Conservation (phyloP, 2,888 invertebrate species). For the Nymphalis c-album region DNA sequence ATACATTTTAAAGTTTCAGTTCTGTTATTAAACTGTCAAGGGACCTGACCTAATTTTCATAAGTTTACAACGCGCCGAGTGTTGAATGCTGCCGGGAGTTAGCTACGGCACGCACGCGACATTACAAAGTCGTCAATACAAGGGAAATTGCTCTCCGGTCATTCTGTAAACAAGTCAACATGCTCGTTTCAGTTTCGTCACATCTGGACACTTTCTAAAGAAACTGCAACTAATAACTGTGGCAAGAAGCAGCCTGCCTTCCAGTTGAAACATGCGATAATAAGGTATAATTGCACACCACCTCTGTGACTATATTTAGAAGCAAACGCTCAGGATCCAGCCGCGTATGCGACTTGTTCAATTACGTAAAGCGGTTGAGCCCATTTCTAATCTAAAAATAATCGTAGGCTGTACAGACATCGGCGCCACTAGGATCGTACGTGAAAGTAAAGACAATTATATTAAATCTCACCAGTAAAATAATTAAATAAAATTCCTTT, state of each 20-base stretch:
- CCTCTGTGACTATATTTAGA: conserved; percentile 79
- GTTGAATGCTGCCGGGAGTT: conserved; percentile 40
- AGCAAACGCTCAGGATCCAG: conserved; percentile 75
- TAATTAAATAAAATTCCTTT: conserved; percentile 40
- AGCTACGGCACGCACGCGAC: conserved; percentile 69
- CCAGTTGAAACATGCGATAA: conserved; percentile 80
- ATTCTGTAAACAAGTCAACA: conserved; percentile 68
- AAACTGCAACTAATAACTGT: conserved; percentile 71
- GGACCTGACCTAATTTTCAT: conserved; percentile 33
- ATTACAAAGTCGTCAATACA: conserved; percentile 65
- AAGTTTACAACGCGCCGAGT: conserved; percentile 27
- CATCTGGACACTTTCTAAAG: conserved; percentile 78
- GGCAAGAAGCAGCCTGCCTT: conserved; percentile 66
- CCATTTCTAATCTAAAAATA: conserved; percentile 83
- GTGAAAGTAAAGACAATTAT: conserved; percentile 77
- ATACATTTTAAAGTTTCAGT: conserved; percentile 1
- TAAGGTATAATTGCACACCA: conserved; percentile 78
- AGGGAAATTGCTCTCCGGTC: conserved; percentile 60
- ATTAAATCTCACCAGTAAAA: conserved; percentile 47
- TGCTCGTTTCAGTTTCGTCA: conserved; percentile 74
- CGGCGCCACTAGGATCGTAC: conserved; percentile 77
- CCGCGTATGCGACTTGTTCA: conserved; percentile 77
- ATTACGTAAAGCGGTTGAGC: conserved; percentile 82
- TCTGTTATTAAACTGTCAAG: conserved; percentile 12
- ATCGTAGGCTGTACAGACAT: conserved; percentile 77